These are phyloP conservation scores for Haliaeetus leucogaster DNA, from an alignment of 2,113 vertebrate genomes.

Conservation along the genomic window DNA sequence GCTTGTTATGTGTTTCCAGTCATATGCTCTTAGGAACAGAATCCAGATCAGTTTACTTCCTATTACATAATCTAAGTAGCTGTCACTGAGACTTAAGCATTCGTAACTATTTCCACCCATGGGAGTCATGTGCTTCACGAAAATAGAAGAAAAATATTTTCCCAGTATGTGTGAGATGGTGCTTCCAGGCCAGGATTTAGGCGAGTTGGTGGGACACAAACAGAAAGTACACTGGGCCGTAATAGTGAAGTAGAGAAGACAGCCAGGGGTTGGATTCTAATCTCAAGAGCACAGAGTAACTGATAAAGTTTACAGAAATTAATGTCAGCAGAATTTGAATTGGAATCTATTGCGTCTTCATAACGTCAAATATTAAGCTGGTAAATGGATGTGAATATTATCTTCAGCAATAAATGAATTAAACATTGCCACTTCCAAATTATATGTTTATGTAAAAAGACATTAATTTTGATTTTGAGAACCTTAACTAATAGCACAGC, in stretches of 20 bases:
- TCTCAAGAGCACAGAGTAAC: not conserved
- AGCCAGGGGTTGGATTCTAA: not conserved
- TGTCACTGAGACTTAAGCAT: not conserved
- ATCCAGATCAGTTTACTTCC: slow-evolving; percentile 50
- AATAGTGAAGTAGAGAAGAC: not conserved
- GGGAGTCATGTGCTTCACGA: not conserved
- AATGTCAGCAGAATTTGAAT: not conserved
- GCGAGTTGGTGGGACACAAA: not conserved
- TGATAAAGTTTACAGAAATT: not conserved
- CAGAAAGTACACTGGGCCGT: not conserved
- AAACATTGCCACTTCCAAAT: not conserved
- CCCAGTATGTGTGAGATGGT: not conserved
- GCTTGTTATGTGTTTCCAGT: slow-evolving; percentile 42
- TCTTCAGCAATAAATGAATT: not conserved
- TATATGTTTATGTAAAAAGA: not conserved
- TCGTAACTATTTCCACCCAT: slow-evolving; percentile 27
- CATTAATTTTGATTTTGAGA: not conserved
- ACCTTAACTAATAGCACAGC: not conserved
- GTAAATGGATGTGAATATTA: not conserved
- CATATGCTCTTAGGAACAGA: slow-evolving; percentile 21
- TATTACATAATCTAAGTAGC: slow-evolving; percentile 41
- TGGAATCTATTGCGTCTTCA: not conserved
- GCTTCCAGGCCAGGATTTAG: not conserved
- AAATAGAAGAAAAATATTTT: slow-evolving; percentile 5
- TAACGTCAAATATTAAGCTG: not conserved